Base-by-base conservation (phyloP, 2,797 vertebrate species). In the Intellagama lesueurii region DNA sequence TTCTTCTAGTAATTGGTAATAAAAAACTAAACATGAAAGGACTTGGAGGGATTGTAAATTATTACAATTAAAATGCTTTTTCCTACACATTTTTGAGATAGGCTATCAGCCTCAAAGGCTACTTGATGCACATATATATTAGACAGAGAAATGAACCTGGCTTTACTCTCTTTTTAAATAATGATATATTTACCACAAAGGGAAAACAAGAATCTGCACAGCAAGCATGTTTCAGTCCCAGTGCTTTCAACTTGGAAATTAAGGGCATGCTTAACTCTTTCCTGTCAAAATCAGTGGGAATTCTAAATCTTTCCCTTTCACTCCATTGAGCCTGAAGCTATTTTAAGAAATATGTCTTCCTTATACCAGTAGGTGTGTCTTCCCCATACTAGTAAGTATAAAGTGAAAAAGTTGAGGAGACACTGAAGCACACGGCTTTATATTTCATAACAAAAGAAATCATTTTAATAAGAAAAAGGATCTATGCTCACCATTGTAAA, bases 1-100 rank as follows among this genome's bases (percentile, higher is more conserved):
- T 35, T 85, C 72, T 75, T 76, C 4, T 56, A 26, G 70, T 64
- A 85, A 85, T 76, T 85, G 83, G 72, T 24, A 44, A 64, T 85
- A 85, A 56, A 56, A 56, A 73, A 26, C n/a, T 85, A 85, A 85
- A 35, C 84, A 30, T 76, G 49, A 16, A 75, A 75, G 70, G 35
- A 60, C 83, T 60, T 7, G 24, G 32, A 52, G 84, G 64, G 52
- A 56, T 60, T 75, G 56, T 85, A 64, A 85, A 85, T 85, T 64
- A 47, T 77, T 76, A 60, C 84, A 66, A 86, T 86, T 86, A 86
- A 64, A 76, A 86, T 76, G 7, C 26, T 64, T 77, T 77, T 73
- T 30, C 9, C 16, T 40, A 66, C 28, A 44, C 44, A n/a, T 77
- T 40, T 77, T 77, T 77, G 84, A 86, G 52, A 77, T 66, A 77